Base-by-base conservation (phyloP, 2,113 vertebrate genomes). In the Esox niger region DNA sequence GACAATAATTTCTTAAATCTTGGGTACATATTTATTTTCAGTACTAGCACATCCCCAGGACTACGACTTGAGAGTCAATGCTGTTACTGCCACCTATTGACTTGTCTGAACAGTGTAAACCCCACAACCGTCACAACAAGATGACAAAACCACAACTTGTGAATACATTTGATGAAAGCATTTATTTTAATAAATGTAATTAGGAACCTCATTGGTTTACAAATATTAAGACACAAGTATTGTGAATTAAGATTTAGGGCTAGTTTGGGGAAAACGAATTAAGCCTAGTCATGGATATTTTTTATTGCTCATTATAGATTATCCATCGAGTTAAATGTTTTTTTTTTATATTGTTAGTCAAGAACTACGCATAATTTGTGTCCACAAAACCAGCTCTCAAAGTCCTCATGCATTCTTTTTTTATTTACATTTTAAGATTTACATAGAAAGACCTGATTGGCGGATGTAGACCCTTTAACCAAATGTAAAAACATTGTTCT, bases 81-180 rank as follows among this genome's bases (percentile, higher is more conserved):
- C 59, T 21, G 29, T 25, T 7, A 32, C 66, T 82, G 78, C 80
- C 71, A 31, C 31, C 75, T 77, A 26, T 62, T 76, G 69, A 33
- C 57, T 4, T 30, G 15, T 2, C 4, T 1, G 38, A 25, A 47
- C 47, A 25, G 3, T 25, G n/a, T 21, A 69, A 6, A 21, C 47
- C 17, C n/a, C 21, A n/a, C 11, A 11, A 52, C 47, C 13, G 1
- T 43, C 35, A n/a, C 35, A 6, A 11, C 5, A 6, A 11, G 11
- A 38, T 38, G 11, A 38, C 35, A 5, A 38, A 23, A 58, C 4
- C 25, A 57, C 11, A 1, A 31, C 23, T 31, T 58, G 1, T 30
- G 52, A 30, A 31, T 58, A 20, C 11, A 27, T 57, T 57, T 57
- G 13, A 17, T 26, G n/a, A 27, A 27, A 77, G 61, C 74, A 1